These are phyloP conservation scores for Anser cygnoides DNA, from an alignment of 2,113 vertebrate species.

Conservation along the genomic window DNA sequence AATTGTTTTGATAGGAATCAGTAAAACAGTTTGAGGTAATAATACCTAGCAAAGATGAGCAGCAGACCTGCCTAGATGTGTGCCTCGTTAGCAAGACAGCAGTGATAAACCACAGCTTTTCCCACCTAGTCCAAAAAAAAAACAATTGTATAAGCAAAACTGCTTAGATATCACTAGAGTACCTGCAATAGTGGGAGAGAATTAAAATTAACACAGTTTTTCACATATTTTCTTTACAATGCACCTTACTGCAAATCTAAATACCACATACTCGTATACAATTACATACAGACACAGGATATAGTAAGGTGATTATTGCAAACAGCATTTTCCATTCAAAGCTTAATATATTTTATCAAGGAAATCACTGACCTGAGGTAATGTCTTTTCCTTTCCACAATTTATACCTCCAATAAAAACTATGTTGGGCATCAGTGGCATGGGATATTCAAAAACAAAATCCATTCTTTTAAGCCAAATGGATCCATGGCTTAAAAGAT, in stretches of 20 bases:
- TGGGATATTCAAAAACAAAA: slow-evolving; percentile 81
- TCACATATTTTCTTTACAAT: not conserved
- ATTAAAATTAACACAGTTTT: not conserved
- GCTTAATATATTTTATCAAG: not conserved
- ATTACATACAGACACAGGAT: not conserved
- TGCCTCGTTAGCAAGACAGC: fast-evolving
- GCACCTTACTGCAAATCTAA: not conserved
- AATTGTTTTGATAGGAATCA: not conserved
- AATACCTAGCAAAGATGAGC: not conserved
- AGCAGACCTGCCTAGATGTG: not conserved
- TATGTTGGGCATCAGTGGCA: slow-evolving; percentile 79
- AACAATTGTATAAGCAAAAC: not conserved
- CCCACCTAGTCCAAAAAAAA: not conserved
- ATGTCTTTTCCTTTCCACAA: not conserved
- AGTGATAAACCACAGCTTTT: not conserved
- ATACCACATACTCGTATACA: not conserved
- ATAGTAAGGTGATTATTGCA: not conserved
- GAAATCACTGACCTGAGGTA: slow-evolving; percentile 70
- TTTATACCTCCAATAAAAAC: slow-evolving; percentile 78
- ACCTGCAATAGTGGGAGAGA: not conserved
- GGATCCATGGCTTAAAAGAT: slow-evolving; percentile 73
- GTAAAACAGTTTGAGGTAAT: not conserved
- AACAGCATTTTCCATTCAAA: not conserved
- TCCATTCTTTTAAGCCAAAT: slow-evolving; percentile 83
- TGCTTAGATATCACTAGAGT: not conserved